Evolutionary conservation across 2,113 vertebrate species (phyloP).

Genomic region (Otocyon megalotis): DNA sequence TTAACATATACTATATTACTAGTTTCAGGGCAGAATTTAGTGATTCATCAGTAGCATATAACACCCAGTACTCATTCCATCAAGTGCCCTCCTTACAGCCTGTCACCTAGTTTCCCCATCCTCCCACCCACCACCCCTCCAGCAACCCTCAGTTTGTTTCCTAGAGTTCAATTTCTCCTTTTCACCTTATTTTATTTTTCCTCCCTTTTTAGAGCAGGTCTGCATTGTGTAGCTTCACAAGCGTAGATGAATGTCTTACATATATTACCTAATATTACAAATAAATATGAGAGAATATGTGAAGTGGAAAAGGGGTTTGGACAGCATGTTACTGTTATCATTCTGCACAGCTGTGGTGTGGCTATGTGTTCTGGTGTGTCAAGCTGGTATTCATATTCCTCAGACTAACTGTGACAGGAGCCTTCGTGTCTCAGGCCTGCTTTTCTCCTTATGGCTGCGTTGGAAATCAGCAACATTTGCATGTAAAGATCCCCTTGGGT

Average conservation of each 20-base stretch:
- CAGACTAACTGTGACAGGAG: not conserved
- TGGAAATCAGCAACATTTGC: not conserved
- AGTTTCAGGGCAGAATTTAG: not conserved
- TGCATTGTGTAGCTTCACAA: not conserved
- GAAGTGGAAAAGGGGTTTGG: not conserved
- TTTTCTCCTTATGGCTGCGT: constrained; percentile 1
- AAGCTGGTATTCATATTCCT: not conserved
- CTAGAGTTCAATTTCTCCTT: not conserved
- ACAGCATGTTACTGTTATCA: not conserved
- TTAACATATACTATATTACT: not conserved
- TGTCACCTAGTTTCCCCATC: no score
- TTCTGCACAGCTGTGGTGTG: not conserved
- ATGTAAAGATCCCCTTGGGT: not conserved
- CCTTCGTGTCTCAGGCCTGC: not conserved
- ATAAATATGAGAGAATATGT: not conserved
- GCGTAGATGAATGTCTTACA: not conserved
- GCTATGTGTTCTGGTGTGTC: not conserved
- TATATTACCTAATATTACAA: not conserved
- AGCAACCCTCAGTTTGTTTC: not conserved
- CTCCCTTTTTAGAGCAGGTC: not conserved
- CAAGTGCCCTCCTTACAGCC: not conserved
- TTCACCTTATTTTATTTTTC: not conserved
- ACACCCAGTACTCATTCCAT: not conserved
- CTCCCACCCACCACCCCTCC: no score
- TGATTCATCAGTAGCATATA: not conserved